Evolutionary conservation across 2,113 vertebrate genomes (phyloP).

Genomic region (Trinectes maculatus): DNA sequence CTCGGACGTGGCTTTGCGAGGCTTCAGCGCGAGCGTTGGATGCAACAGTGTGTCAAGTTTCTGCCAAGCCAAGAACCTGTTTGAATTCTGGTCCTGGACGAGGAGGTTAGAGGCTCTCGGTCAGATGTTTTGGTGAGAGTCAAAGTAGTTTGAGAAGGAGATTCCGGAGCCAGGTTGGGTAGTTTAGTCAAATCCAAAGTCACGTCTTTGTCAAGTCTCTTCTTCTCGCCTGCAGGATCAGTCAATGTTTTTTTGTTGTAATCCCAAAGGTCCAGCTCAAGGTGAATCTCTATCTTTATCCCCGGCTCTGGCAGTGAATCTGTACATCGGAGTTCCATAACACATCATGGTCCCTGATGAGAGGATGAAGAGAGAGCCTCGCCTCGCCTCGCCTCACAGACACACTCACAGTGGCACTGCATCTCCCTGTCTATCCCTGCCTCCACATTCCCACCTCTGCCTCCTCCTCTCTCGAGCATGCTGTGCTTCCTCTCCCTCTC

Average conservation of each 20-base stretch:
- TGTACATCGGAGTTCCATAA: constrained; percentile 37
- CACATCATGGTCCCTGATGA: constrained; percentile 16
- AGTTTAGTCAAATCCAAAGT: constrained; percentile 12
- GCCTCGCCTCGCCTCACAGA: constrained; percentile 61
- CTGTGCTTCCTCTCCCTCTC: constrained; percentile 59
- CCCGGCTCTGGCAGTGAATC: constrained; percentile 37
- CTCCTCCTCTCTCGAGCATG: constrained; percentile 48
- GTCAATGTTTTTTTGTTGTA: constrained; percentile 23
- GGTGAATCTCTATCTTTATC: constrained; percentile 69
- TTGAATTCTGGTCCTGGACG: constrained; percentile 20
- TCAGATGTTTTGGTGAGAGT: background rate
- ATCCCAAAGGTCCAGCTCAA: constrained; percentile 66
- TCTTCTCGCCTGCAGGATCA: background rate
- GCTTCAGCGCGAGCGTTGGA: constrained; percentile 55
- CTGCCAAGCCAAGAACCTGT: constrained; percentile 22
- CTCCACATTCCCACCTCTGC: constrained; percentile 59
- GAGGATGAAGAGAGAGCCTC: constrained; percentile 49
- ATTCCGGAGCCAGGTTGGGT: constrained; percentile 4
- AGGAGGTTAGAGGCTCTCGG: background rate
- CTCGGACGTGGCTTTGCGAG: constrained; percentile 54
- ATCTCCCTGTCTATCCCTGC: constrained; percentile 71
- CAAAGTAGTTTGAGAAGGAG: constrained; percentile 32
- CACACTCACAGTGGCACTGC: constrained; percentile 71
- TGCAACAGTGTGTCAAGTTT: constrained; percentile 25
- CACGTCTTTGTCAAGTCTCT: constrained; percentile 23